Evolutionary conservation across 2,888 invertebrate genomes (phyloP).

Genomic region (Chloroclystis v-ata): DNA sequence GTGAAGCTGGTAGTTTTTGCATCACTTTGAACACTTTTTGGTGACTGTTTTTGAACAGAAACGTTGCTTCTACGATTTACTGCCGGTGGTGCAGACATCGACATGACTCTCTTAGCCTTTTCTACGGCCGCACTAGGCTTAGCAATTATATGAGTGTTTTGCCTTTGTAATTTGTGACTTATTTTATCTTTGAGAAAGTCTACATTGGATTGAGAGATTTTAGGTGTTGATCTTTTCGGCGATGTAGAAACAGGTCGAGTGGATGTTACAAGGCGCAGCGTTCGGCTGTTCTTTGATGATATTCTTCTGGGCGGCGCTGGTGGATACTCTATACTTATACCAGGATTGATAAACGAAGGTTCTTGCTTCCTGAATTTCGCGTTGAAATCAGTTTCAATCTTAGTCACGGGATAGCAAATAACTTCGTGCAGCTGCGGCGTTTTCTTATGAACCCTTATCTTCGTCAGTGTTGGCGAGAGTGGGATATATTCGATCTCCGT

Average conservation of each 20-base stretch:
- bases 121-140: slow-evolving; percentile 33
- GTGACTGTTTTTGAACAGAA: slow-evolving; percentile 31
- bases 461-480: slow-evolving; percentile 87
- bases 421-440: slow-evolving; percentile 74
- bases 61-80: slow-evolving; percentile 54
- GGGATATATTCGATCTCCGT: slow-evolving; percentile 89
- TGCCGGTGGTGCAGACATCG: slow-evolving; percentile 64
- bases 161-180: slow-evolving; percentile 75
- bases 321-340: slow-evolving; percentile 62
- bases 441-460: slow-evolving; percentile 86
- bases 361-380: slow-evolving; percentile 78
- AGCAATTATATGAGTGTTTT: slow-evolving; percentile 65
- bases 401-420: slow-evolving; percentile 79
- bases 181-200: slow-evolving; percentile 81
- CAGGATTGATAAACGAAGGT: slow-evolving; percentile 74
- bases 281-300: slow-evolving; percentile 85
- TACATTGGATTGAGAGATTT: slow-evolving; percentile 70
- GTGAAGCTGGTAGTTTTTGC: slow-evolving; percentile 48
- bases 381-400: slow-evolving; percentile 46
- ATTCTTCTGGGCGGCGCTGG: slow-evolving; percentile 86
- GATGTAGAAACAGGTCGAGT: slow-evolving; percentile 61
- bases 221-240: slow-evolving; percentile 46
- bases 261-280: slow-evolving; percentile 81
- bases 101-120: slow-evolving; percentile 50
- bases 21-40: slow-evolving; percentile 38